phyloP scores from a whole-genome alignment of 2,113 vertebrate genomes.

The Dicentrarchus labrax region DNA sequence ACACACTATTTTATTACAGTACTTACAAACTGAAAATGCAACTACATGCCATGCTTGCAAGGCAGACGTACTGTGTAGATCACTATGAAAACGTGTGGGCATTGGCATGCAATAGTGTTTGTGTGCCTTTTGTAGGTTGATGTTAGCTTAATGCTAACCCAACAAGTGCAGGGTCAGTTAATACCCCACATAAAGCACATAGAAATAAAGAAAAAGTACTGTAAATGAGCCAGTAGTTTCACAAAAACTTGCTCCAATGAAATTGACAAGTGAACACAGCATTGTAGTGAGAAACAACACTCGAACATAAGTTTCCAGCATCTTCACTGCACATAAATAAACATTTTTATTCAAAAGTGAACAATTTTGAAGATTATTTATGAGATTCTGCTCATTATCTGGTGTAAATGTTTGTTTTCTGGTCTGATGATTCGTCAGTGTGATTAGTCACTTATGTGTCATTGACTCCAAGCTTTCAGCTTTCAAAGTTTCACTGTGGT shows the following conservation, averaged over 20 bases:
- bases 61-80: not conserved
- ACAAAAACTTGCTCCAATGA: constrained; percentile 2
- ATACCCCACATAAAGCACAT: not conserved
- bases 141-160: constrained; percentile 21
- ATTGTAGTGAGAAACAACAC: not conserved
- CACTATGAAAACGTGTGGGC: not conserved
- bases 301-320: not conserved
- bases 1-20: not conserved
- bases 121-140: constrained; percentile 9
- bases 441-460: constrained; percentile 12
- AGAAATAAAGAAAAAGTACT: not conserved
- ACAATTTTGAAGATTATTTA: not conserved
- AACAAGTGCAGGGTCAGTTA: not conserved
- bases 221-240: not conserved
- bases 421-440: constrained; percentile 15
- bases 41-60: constrained; percentile 57
- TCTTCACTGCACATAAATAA: not conserved
- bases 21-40: constrained; percentile 25
- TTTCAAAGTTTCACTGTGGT: constrained; percentile 12
- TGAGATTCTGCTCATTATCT: constrained; percentile 17
- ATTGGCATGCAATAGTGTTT: constrained; percentile 28
- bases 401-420: not conserved
- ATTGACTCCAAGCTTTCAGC: constrained; percentile 10
- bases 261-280: not conserved
- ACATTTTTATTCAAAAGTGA: not conserved